Conservation (phyloP, 35 echinoderm and acorn worm genomes). For the Hemicentrotus pulcherrimus region DNA sequence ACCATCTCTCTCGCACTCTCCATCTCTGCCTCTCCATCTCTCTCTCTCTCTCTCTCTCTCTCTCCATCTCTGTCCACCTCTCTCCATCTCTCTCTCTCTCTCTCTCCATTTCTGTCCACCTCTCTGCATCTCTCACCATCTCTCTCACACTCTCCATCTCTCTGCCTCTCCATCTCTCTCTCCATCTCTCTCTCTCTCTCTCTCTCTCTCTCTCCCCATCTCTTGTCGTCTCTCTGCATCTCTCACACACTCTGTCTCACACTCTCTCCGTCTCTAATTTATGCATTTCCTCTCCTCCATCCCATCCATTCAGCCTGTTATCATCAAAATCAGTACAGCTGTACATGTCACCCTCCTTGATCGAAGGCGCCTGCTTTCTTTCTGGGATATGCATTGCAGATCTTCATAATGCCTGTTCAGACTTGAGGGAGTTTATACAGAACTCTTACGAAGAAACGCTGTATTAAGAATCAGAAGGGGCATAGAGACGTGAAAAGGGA, state of each 20-base stretch:
- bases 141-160: background rate
- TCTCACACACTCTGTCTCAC: background rate
- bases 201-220: background rate
- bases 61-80: background rate
- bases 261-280: background rate
- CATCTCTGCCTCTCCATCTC: background rate
- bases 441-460: too few species aligned
- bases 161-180: background rate
- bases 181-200: background rate
- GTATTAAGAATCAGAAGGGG: too few species aligned
- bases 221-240: background rate
- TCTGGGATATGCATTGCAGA: background rate
- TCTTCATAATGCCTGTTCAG: background rate
- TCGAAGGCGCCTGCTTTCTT: background rate
- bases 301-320: background rate
- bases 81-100: background rate
- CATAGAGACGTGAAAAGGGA: too few species aligned
- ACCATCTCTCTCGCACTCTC: background rate
- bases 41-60: background rate
- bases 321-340: slow-evolving; percentile 1
- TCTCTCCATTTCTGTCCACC: background rate
- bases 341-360: slow-evolving; percentile 15
- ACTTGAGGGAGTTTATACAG: too few species aligned
- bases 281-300: background rate
- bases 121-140: background rate